phyloP scores from a whole-genome alignment of 2,888 invertebrate genomes.

The Exocentrus adspersus region DNA sequence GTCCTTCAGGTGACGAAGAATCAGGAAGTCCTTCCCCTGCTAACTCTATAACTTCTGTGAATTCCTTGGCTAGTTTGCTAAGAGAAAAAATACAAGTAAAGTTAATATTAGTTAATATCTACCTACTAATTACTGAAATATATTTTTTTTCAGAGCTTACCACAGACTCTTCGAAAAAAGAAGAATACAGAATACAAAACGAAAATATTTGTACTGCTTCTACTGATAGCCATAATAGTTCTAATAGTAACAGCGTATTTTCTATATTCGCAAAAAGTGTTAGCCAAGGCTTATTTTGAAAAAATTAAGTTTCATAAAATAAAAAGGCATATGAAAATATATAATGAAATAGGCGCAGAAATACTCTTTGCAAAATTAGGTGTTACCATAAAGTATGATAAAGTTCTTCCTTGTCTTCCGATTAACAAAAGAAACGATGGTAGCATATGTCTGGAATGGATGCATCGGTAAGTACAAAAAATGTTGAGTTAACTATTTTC shows the following conservation, averaged over 20 bases:
- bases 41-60: constrained; percentile 85
- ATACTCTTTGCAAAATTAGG: constrained; percentile 76
- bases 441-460: constrained; percentile 86
- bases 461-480: constrained; percentile 65
- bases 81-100: constrained; percentile 83
- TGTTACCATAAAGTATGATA: constrained; percentile 71
- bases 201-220: constrained; percentile 80
- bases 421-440: constrained; percentile 70
- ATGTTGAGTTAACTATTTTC: too few relatives aligned
- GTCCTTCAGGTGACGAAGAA: constrained; percentile 67
- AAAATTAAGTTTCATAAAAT: constrained; percentile 85
- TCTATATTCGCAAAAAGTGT: constrained; percentile 83
- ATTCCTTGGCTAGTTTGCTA: constrained; percentile 84
- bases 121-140: background rate
- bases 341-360: constrained; percentile 76
- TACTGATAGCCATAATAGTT: constrained; percentile 84
- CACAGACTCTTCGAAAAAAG: constrained; percentile 76
- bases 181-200: constrained; percentile 81
- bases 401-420: constrained; percentile 77
- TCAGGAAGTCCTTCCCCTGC: constrained; percentile 74
- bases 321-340: constrained; percentile 77
- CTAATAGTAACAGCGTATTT: constrained; percentile 86
- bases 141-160: constrained; percentile 72
- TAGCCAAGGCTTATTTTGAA: constrained; percentile 84
- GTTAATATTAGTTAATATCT: background rate